Evolutionary conservation across 2,113 vertebrate genomes (phyloP).

Genomic region (Xiphorhynchus elegans): DNA sequence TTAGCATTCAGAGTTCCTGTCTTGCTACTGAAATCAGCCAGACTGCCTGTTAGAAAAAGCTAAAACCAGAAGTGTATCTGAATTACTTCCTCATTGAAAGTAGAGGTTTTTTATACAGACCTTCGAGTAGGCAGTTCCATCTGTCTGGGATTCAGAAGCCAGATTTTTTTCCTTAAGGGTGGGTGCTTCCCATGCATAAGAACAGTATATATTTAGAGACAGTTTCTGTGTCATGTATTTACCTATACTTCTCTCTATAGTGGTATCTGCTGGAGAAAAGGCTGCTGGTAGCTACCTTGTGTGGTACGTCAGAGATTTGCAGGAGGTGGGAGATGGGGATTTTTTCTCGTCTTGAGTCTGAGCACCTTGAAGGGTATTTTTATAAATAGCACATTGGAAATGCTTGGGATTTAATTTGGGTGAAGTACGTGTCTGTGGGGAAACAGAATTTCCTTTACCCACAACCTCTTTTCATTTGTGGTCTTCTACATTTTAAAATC

Average conservation of each 20-base stretch:
- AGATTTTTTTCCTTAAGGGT: neutral
- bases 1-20: neutral
- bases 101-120: neutral
- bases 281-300: neutral
- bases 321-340: neutral
- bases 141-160: neutral
- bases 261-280: neutral
- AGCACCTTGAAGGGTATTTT: neutral
- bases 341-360: neutral
- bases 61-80: neutral
- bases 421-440: neutral
- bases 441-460: neutral
- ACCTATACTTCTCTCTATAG: neutral
- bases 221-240: neutral
- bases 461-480: neutral
- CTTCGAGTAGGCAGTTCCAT: neutral
- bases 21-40: neutral
- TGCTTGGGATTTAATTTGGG: neutral
- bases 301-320: neutral
- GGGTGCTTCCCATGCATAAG: neutral
- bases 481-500: neutral
- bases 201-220: neutral
- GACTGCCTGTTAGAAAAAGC: neutral
- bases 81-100: neutral
- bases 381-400: neutral